These are phyloP conservation scores for Poecilia picta DNA, from an alignment of 2,797 vertebrate genomes.

Conservation along the genomic window DNA sequence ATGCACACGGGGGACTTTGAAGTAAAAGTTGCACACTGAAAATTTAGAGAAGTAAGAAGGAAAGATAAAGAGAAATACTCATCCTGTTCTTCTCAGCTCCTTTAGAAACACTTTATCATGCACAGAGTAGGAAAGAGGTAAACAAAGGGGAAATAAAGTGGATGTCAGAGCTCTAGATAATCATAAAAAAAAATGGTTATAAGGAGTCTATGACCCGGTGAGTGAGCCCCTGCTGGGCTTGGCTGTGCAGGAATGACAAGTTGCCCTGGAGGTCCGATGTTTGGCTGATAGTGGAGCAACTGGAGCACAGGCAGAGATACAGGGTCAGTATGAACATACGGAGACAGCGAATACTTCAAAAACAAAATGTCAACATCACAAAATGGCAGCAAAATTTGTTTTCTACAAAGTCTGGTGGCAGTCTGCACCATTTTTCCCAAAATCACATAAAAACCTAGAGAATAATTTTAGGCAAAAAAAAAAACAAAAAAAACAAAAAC, in stretches of 20 bases:
- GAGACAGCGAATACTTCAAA: conserved; percentile 54
- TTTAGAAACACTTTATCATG: conserved; percentile 31
- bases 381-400: conserved; percentile 1
- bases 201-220: conserved; percentile 75
- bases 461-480: conserved; percentile 18
- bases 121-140: conserved; percentile 29
- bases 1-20: conserved; percentile 15
- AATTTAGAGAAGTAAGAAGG: conserved; percentile 30
- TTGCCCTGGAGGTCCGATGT: conserved; percentile 72
- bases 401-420: conserved; percentile 31
- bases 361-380: conserved; percentile 19
- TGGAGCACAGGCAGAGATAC: conserved; percentile 81
- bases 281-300: conserved; percentile 73
- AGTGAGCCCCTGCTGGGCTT: conserved; percentile 67
- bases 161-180: conserved; percentile 42
- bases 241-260: conserved; percentile 72
- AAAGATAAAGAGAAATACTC: conserved; percentile 64
- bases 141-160: conserved; percentile 37
- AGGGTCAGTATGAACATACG: conserved; percentile 70
- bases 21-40: conserved; percentile 35
- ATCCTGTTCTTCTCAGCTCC: conserved; percentile 60
- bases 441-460: conserved; percentile 84
- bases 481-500: neutral
- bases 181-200: conserved; percentile 58
- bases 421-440: conserved; percentile 81